Percentiles rank a stretch among this genome's conserved stretches.
Conservation (phyloP, 2,113 vertebrate genomes). For the Potamarius usumacintae region DNA sequence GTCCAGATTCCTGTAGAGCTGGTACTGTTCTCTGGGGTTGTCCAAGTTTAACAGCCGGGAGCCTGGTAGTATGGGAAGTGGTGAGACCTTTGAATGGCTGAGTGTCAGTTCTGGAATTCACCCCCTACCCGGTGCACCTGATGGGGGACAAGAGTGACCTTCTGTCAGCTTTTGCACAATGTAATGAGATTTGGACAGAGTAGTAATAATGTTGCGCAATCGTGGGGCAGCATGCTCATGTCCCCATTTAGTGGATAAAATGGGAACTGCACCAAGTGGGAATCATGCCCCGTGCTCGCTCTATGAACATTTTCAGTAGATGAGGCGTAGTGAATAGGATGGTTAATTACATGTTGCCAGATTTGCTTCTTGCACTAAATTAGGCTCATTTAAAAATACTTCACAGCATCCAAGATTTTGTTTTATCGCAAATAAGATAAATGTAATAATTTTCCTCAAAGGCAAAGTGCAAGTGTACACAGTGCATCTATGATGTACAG, state of each 20-base stretch:
- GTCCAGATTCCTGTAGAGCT: not conserved
- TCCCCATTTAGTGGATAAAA: not conserved
- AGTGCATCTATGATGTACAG: no score
- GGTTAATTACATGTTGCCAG: not conserved
- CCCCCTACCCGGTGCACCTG: not conserved
- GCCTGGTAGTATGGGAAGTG: not conserved
- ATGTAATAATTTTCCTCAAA: no score
- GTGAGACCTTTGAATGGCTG: not conserved
- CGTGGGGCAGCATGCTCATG: not conserved
- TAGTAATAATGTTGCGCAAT: not conserved
- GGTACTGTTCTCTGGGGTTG: not conserved
- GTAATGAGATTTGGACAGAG: not conserved
- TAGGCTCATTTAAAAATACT: no score
- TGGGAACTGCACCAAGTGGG: not conserved
- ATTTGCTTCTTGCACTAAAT: no score
- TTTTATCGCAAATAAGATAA: no score
- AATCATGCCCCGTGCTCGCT: not conserved
- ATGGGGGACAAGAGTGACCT: not conserved
- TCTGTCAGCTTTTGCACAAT: not conserved
- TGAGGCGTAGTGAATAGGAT: not conserved
- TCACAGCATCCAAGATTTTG: no score
- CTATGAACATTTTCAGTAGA: not conserved
- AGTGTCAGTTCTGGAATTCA: not conserved
- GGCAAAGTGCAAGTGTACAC: not conserved
- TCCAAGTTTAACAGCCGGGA: not conserved